A percentile compares a stretch with the other conserved stretches of the same genome.
phyloP scores from a whole-genome alignment of 2,888 invertebrate species.

The Rhorus exstirpatorius region DNA sequence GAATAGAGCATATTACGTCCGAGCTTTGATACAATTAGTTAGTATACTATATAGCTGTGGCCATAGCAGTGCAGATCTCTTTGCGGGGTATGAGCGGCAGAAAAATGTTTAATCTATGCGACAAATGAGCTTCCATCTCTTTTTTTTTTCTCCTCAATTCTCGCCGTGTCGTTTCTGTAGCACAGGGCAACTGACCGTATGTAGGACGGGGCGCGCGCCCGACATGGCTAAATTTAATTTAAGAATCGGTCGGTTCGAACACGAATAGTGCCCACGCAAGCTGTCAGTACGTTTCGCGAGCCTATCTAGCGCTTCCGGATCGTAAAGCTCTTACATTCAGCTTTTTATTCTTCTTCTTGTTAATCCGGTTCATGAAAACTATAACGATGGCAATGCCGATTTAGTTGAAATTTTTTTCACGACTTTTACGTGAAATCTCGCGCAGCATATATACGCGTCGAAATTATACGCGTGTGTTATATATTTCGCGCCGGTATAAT shows the following conservation, averaged over 20 bases:
- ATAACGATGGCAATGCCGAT: too few species aligned
- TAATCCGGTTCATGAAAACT: neutral
- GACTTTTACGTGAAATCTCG: too few species aligned
- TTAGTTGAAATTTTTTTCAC: too few species aligned
- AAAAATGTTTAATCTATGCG: slow-evolving; percentile 4
- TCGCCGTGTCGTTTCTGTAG: slow-evolving; percentile 22
- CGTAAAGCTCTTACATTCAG: slow-evolving; percentile 47
- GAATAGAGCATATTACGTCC: too few species aligned
- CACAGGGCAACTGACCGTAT: slow-evolving; percentile 74
- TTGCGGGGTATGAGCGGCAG: too few species aligned
- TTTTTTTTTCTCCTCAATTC: slow-evolving; percentile 11
- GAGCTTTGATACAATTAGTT: too few species aligned
- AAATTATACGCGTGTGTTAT: neutral
- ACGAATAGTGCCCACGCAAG: slow-evolving; percentile 73
- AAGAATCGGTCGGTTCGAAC: slow-evolving; percentile 78
- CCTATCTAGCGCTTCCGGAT: slow-evolving; percentile 61
- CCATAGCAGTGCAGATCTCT: too few species aligned
- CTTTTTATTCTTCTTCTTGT: slow-evolving; percentile 7
- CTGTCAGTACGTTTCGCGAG: slow-evolving; percentile 61
- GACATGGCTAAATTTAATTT: slow-evolving; percentile 81
- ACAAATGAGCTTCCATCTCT: slow-evolving; percentile 36
- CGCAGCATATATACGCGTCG: too few species aligned
- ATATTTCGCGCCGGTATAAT: neutral
- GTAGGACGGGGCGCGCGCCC: slow-evolving; percentile 76
- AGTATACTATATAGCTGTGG: too few species aligned